Conservation (phyloP, 1,140 invertebrate species). For the Cataglyphis hispanica region DNA sequence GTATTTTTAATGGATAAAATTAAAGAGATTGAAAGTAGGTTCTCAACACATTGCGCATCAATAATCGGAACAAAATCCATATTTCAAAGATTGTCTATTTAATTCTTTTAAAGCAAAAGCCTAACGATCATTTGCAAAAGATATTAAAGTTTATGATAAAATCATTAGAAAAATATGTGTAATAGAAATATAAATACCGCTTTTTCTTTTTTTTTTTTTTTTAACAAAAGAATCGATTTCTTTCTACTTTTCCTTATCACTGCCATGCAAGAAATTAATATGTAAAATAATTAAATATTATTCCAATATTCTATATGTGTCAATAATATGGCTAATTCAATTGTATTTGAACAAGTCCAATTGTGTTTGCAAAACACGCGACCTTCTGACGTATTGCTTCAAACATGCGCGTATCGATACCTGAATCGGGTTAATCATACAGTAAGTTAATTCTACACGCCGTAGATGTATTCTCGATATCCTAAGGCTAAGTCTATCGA, state of each 20-base stretch:
- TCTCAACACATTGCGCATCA: neutral
- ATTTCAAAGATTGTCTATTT: neutral
- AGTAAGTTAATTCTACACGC: conserved; percentile 30
- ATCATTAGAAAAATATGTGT: neutral
- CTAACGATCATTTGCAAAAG: too few species aligned
- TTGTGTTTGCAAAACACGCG: neutral
- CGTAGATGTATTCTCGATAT: conserved; percentile 38
- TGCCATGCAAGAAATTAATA: neutral
- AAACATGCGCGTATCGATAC: conserved; percentile 19
- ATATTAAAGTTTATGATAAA: neutral
- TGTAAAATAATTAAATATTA: neutral
- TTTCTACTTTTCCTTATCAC: neutral
- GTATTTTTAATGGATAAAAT: conserved; percentile 9
- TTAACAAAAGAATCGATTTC: neutral
- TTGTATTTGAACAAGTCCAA: neutral
- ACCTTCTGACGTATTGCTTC: conserved; percentile 33
- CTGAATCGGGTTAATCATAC: conserved; percentile 37
- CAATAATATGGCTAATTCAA: neutral
- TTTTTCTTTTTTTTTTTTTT: too few species aligned
- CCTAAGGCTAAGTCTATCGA: conserved; percentile 49
- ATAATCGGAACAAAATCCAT: neutral
- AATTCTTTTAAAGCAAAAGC: too few species aligned
- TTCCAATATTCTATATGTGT: neutral
- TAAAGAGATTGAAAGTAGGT: neutral
- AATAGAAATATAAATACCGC: neutral